These are phyloP conservation scores for Scrobipalpa atriplicella DNA, from an alignment of 2,888 invertebrate genomes.

Conservation along the genomic window DNA sequence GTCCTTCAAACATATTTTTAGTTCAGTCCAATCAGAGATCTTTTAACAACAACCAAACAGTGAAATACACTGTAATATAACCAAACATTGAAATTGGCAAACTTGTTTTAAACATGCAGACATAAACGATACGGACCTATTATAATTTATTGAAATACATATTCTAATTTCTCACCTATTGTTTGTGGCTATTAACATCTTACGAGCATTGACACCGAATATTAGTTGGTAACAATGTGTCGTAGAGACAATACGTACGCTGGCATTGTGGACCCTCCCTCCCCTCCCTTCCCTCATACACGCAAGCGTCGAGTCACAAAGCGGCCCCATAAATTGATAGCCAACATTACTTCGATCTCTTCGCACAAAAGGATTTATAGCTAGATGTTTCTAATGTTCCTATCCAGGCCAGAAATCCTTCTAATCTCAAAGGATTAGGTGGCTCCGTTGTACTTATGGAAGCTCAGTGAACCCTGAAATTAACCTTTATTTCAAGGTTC, in stretches of 20 bases:
- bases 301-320: background rate
- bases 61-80: too few relatives aligned
- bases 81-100: background rate
- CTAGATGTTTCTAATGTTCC: constrained; percentile 4
- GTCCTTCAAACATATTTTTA: too few relatives aligned
- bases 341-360: background rate
- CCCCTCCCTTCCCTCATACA: background rate
- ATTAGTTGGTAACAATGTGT: constrained; percentile 36
- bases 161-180: constrained; percentile 1
- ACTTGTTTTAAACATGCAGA: background rate
- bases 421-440: background rate
- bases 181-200: background rate
- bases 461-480: background rate
- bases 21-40: too few relatives aligned
- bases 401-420: background rate
- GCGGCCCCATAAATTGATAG: background rate
- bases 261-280: constrained; percentile 26
- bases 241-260: constrained; percentile 44
- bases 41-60: too few relatives aligned
- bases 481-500: background rate
- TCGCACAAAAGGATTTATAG: background rate
- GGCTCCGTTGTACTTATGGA: background rate
- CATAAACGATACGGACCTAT: background rate
- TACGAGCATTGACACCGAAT: constrained; percentile 26
- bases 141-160: background rate